Percentiles rank a stretch among this genome's conserved stretches.
Conservation (phyloP, 2,888 invertebrate genomes). For the Lamellibrachia columna region DNA sequence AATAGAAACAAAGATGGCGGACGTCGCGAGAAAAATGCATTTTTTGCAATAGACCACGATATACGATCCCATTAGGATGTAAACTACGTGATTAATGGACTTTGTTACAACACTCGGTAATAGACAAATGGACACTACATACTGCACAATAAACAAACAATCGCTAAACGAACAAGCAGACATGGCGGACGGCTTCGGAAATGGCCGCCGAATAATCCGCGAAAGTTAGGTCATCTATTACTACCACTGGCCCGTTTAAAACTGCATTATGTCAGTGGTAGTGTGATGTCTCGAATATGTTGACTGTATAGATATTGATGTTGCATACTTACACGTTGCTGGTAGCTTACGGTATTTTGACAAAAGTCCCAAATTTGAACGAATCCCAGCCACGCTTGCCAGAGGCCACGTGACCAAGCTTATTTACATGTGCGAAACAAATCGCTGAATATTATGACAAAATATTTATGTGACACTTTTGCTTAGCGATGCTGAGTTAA, state of each 20-base stretch:
- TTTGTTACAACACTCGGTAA: neutral
- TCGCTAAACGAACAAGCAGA: neutral
- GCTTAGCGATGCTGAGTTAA: neutral
- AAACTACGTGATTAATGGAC: neutral
- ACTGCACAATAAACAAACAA: neutral
- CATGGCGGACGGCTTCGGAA: conserved; percentile 3
- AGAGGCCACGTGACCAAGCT: conserved; percentile 1
- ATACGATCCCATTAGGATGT: neutral
- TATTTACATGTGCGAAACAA: conserved; percentile 6
- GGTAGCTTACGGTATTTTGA: neutral
- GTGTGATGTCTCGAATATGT: neutral
- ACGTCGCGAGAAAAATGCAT: neutral
- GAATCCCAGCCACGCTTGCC: neutral
- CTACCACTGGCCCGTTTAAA: neutral
- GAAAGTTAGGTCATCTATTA: neutral
- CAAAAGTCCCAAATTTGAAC: conserved; percentile 12
- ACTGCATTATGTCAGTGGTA: neutral
- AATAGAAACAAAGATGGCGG: conserved; percentile 3
- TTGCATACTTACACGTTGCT: neutral
- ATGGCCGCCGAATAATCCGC: conserved; percentile 6
- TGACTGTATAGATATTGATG: neutral
- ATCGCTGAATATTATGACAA: neutral
- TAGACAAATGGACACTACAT: neutral
- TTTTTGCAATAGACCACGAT: neutral
- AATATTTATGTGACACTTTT: neutral